Evolutionary conservation across 2,888 invertebrate genomes (phyloP).

Genomic region (Drosophila algonquin): DNA sequence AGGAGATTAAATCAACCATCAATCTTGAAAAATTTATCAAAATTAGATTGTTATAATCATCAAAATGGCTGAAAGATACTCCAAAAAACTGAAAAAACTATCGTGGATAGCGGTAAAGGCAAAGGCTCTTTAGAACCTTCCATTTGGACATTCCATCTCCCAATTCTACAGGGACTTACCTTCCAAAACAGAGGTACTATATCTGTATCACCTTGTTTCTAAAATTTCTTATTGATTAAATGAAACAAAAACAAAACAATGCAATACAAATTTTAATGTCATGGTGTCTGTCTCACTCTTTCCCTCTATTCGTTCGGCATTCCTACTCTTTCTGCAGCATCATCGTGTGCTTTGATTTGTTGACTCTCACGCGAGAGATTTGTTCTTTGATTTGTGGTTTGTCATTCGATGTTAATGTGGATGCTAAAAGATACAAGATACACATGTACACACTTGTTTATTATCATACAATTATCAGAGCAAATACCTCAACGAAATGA

Average conservation of each 20-base stretch:
- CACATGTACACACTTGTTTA: not conserved
- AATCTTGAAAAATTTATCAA: too few species aligned
- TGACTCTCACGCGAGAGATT: not conserved
- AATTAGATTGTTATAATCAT: too few species aligned
- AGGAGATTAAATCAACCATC: too few species aligned
- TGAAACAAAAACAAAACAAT: not conserved
- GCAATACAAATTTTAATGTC: not conserved
- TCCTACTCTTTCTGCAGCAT: not conserved
- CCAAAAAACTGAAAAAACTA: too few species aligned
- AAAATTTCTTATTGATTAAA: not conserved
- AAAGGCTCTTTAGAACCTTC: too few species aligned
- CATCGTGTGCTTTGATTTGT: not conserved
- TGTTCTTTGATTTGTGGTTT: slow-evolving; percentile 4
- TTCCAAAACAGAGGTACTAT: not conserved
- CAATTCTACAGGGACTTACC: not conserved
- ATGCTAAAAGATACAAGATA: slow-evolving; percentile 38
- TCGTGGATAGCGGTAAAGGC: too few species aligned
- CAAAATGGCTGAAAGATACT: too few species aligned
- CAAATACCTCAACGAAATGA: slow-evolving; percentile 17
- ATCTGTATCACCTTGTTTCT: not conserved
- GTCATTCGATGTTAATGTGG: slow-evolving; percentile 17
- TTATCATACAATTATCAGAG: slow-evolving; percentile 34
- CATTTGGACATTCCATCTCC: not conserved
- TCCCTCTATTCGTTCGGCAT: not conserved
- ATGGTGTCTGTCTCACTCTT: not conserved